Conservation (phyloP, 2,797 vertebrate species). For the Mormyrus proboscirostris region DNA sequence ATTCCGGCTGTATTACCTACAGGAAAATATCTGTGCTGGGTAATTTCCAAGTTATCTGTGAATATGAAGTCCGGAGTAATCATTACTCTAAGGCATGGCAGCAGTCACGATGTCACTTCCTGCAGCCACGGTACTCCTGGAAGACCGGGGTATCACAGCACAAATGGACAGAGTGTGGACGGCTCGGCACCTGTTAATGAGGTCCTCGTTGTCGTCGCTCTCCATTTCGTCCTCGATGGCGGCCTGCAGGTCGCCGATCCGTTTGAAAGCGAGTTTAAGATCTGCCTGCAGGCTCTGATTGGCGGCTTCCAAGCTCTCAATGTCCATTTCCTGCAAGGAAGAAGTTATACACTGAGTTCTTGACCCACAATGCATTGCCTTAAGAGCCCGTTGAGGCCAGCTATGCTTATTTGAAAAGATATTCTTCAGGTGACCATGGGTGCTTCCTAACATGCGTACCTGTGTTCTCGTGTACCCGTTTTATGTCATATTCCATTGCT, state of each 20-base stretch:
- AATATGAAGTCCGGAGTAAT: not conserved
- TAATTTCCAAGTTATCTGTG: not conserved
- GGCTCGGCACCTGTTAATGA: constrained; percentile 82
- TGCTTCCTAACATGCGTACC: not conserved
- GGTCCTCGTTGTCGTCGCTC: constrained; percentile 93
- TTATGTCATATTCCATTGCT: not conserved
- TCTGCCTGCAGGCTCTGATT: constrained; percentile 96
- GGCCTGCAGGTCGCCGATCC: constrained; percentile 93
- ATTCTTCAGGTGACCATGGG: not conserved
- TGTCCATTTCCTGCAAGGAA: constrained; percentile 85
- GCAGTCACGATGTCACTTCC: not conserved
- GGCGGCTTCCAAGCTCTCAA: constrained; percentile 89
- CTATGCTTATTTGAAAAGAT: not conserved
- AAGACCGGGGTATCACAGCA: not conserved
- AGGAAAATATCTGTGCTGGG: not conserved
- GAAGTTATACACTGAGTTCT: not conserved
- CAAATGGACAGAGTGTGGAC: too few relatives aligned
- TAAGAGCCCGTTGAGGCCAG: not conserved
- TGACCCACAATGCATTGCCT: not conserved
- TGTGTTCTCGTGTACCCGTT: not conserved
- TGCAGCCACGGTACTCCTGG: not conserved
- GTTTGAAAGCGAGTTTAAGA: constrained; percentile 94
- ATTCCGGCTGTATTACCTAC: constrained; percentile 23
- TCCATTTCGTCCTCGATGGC: constrained; percentile 99
- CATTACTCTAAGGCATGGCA: not conserved